Evolutionary conservation across 2,797 vertebrate genomes (phyloP).

Genomic region (Scomberomorus guttatus): DNA sequence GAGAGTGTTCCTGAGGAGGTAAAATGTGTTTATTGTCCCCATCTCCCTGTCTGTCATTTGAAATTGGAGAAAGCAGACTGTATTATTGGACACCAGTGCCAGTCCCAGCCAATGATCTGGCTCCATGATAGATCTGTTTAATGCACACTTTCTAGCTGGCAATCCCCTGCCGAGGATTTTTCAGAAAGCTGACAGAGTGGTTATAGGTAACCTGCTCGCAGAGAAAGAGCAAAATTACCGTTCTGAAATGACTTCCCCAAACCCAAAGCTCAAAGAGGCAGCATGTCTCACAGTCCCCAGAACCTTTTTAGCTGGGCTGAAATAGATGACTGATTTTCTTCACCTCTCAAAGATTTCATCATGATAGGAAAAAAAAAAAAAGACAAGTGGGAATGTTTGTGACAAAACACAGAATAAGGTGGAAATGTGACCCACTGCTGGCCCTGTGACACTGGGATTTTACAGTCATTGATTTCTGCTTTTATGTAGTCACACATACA

Average conservation of each 20-base stretch:
- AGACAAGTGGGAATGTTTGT: slow-evolving; percentile 50
- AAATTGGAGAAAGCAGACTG: slow-evolving; percentile 76
- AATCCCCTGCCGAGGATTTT: slow-evolving; percentile 70
- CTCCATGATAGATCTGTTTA: slow-evolving; percentile 78
- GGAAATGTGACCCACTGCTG: slow-evolving; percentile 39
- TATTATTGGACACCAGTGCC: slow-evolving; percentile 75
- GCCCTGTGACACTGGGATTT: slow-evolving; percentile 34
- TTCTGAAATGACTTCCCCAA: slow-evolving; percentile 77
- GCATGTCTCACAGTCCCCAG: slow-evolving; percentile 50
- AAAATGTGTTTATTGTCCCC: slow-evolving; percentile 70
- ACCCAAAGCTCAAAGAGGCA: slow-evolving; percentile 60
- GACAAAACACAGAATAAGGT: slow-evolving; percentile 50
- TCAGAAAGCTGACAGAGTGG: slow-evolving; percentile 77
- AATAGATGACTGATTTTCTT: slow-evolving; percentile 65
- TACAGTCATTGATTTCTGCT: slow-evolving; percentile 38
- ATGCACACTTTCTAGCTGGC: slow-evolving; percentile 76
- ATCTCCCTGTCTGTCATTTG: slow-evolving; percentile 73
- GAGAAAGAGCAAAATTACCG: slow-evolving; percentile 71
- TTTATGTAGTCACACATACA: slow-evolving; percentile 26
- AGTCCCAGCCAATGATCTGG: slow-evolving; percentile 69
- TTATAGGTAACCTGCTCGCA: slow-evolving; percentile 70
- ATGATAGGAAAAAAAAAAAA: slow-evolving; percentile 32
- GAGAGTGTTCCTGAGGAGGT: slow-evolving; percentile 4
- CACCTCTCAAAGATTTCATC: slow-evolving; percentile 64
- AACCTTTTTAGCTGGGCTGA: slow-evolving; percentile 51